Evolutionary conservation across 2,888 invertebrate species (phyloP).

Genomic region (Tortricodes alternella): DNA sequence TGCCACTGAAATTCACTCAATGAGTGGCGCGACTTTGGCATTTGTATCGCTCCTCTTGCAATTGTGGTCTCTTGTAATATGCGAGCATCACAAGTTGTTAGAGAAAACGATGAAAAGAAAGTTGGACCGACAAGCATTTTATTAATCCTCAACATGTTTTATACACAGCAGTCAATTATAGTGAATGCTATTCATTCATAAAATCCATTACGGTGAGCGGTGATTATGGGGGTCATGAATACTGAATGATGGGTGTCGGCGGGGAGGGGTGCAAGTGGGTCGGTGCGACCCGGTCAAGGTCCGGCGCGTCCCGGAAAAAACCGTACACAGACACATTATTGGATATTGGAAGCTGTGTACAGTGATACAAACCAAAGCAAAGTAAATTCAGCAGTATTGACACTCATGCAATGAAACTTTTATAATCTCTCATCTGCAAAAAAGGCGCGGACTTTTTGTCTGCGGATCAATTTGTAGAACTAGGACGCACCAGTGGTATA

Average conservation of each 20-base stretch:
- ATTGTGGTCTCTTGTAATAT: too few species aligned
- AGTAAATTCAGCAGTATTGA: too few species aligned
- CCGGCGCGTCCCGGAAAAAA: slow-evolving; percentile 7
- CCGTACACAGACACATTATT: not conserved
- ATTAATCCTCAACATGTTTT: not conserved
- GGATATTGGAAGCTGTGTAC: not conserved
- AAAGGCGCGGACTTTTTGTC: too few species aligned
- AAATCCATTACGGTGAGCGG: slow-evolving; percentile 40
- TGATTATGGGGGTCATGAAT: slow-evolving; percentile 49
- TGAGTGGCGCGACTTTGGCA: too few species aligned
- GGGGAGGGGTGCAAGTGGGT: slow-evolving; percentile 22
- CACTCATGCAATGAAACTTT: too few species aligned
- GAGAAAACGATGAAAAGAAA: not conserved
- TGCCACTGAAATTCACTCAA: too few species aligned
- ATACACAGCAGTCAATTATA: not conserved
- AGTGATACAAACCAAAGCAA: too few species aligned
- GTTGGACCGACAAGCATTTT: not conserved
- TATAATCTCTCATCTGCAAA: too few species aligned
- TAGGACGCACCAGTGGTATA: too few species aligned
- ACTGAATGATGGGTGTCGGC: slow-evolving; percentile 42
- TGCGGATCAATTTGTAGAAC: too few species aligned
- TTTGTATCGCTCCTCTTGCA: too few species aligned
- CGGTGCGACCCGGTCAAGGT: slow-evolving; percentile 24
- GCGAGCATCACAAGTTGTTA: too few species aligned
- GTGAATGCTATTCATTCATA: slow-evolving; percentile 28